Base-by-base conservation (phyloP, 2,797 vertebrate species). In the Eleutherodactylus coqui region DNA sequence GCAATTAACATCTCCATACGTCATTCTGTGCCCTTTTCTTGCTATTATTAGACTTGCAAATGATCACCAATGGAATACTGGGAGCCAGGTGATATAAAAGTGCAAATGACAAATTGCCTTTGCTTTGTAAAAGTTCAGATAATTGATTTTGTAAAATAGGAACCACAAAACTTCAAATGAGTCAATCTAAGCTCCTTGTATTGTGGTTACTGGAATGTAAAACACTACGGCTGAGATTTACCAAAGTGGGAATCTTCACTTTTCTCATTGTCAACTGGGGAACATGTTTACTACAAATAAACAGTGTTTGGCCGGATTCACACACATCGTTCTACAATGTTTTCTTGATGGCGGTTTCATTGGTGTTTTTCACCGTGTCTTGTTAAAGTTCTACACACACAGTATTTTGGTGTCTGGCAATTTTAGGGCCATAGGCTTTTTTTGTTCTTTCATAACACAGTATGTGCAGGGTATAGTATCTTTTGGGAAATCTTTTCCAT, bases 51-150 rank as follows among this genome's bases (percentile, higher is more conserved):
- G 75, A 79, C 62, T 79, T 79, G 75, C 82, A 85, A 79, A 85
- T 85, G 58, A 78, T 79, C 83, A 72, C 75, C 83, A 85, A 58
- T 49, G 76, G 62, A 79, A 72, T 60, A 72, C 76, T 51, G 38
- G 7, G 69, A 51, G 69, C 76, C 64, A 85, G 76, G 84, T 85
- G 77, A 80, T 72, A 79, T 79, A 60, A 75, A 78, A 79, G 76
- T 49, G 34, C 38, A 79, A 49, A 79, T 80, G 67, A 80, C 77
- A 85, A 73, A 85, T 85, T 80, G 38, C 77, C 84, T 80, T 80
- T 85, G 41, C 77, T 78, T 85, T 80, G 84, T 72, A 85, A 85
- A 85, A 85, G 84, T 85, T 85, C 84, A 85, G 77, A 38, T 80
- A 80, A 85, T 85, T 85, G 84, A 85, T 80, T 85, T 80, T 79